A percentile compares a stretch with the other conserved stretches of the same genome.
phyloP scores from a whole-genome alignment of 2,113 vertebrate species.

The Procapra przewalskii region DNA sequence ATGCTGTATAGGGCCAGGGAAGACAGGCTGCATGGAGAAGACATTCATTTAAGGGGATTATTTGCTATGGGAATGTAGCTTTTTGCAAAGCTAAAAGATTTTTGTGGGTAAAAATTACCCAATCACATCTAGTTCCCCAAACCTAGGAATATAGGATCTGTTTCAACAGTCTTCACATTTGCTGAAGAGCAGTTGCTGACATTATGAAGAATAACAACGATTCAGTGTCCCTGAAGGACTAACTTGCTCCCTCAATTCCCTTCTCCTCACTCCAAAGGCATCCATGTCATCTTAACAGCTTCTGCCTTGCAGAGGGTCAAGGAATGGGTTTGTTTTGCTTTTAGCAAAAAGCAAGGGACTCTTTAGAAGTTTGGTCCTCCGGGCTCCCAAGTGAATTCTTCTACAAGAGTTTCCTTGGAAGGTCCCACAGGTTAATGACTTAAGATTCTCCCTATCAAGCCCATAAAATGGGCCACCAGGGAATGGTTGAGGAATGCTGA shows the following conservation, averaged over 20 bases:
- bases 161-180: background rate
- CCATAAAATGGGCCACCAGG: constrained; percentile 13
- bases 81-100: background rate
- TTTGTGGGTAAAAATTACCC: background rate
- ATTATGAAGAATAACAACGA: background rate
- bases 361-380: background rate
- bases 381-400: background rate
- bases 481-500: background rate
- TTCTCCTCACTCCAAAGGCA: background rate
- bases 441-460: background rate
- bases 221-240: background rate
- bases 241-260: background rate
- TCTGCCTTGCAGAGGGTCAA: background rate
- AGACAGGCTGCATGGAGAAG: background rate
- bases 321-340: background rate
- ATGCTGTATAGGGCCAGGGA: background rate
- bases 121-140: constrained; percentile 21
- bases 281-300: background rate
- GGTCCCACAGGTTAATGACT: background rate
- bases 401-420: background rate
- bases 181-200: background rate
- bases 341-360: background rate
- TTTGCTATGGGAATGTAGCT: background rate
- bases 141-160: background rate
- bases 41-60: background rate